These are phyloP conservation scores for Acipenser transmontanus DNA, from an alignment of 2,797 vertebrate genomes.

Conservation along the genomic window DNA sequence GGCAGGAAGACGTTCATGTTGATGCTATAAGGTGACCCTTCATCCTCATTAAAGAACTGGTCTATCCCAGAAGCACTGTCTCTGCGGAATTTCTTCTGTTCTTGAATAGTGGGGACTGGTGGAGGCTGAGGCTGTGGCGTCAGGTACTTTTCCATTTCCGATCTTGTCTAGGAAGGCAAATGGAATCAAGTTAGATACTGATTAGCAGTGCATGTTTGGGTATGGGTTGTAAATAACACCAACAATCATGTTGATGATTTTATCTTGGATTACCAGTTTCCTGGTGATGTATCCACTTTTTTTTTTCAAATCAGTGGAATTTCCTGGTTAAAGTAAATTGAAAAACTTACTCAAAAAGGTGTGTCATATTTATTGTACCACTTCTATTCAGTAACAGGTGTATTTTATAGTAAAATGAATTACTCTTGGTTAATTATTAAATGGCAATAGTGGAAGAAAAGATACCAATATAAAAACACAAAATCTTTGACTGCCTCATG, in stretches of 20 bases:
- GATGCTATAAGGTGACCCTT: constrained; percentile 82
- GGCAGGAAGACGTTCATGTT: constrained; percentile 94
- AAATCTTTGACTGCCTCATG: no score
- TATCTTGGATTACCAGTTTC: not conserved
- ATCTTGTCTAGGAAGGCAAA: constrained; percentile 64
- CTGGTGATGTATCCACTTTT: not conserved
- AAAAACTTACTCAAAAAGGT: no score
- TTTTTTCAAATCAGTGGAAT: no score
- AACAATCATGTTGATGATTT: not conserved
- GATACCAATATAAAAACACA: not conserved
- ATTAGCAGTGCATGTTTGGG: not conserved
- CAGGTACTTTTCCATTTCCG: constrained; percentile 88
- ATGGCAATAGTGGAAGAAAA: not conserved
- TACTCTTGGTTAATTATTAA: not conserved
- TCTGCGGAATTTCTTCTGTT: constrained; percentile 77
- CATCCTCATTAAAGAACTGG: constrained; percentile 82
- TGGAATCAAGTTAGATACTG: constrained; percentile 12
- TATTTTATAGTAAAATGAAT: not conserved
- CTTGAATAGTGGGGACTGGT: constrained; percentile 46
- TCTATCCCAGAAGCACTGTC: constrained; percentile 75
- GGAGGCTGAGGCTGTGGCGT: constrained; percentile 55
- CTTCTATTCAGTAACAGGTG: not conserved
- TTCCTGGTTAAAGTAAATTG: no score
- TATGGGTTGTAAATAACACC: not conserved
- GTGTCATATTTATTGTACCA: no score